Conservation (phyloP, 2,797 vertebrate genomes). For the Sphenopsis melanotis region DNA sequence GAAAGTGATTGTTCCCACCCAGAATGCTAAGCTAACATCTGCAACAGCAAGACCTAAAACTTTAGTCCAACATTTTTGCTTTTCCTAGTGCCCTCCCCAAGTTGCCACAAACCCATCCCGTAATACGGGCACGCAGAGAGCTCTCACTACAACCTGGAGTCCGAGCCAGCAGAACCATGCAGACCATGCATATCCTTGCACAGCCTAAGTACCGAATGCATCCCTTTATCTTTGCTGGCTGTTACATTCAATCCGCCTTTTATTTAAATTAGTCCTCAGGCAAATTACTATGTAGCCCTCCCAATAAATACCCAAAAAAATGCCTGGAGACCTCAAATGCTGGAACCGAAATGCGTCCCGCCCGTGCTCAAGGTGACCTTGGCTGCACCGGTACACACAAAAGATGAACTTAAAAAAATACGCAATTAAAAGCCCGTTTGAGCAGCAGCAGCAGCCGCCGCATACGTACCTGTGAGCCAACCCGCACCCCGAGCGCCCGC, state of each 20-base stretch:
- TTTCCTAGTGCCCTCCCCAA: too few species aligned
- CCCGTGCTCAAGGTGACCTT: conserved; percentile 46
- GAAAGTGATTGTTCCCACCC: accelerated
- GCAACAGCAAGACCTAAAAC: neutral
- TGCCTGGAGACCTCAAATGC: accelerated
- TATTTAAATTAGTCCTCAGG: neutral
- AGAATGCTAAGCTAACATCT: accelerated
- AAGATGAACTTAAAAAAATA: neutral
- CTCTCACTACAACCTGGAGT: accelerated
- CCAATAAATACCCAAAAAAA: neutral
- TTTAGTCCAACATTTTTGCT: accelerated
- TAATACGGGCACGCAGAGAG: accelerated
- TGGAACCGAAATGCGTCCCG: neutral
- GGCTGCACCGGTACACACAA: neutral
- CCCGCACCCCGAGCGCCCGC: neutral
- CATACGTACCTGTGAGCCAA: neutral
- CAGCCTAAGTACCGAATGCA: accelerated
- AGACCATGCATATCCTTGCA: neutral
- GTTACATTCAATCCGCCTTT: neutral
- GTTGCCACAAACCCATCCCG: neutral
- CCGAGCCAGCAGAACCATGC: neutral
- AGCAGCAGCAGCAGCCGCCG: neutral
- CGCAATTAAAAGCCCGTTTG: neutral
- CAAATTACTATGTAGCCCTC: neutral
- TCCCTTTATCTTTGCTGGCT: neutral